Percentiles rank a stretch among this genome's conserved stretches.
These are phyloP conservation scores for Channa argus DNA, from an alignment of 2,113 vertebrate species.

Conservation along the genomic window DNA sequence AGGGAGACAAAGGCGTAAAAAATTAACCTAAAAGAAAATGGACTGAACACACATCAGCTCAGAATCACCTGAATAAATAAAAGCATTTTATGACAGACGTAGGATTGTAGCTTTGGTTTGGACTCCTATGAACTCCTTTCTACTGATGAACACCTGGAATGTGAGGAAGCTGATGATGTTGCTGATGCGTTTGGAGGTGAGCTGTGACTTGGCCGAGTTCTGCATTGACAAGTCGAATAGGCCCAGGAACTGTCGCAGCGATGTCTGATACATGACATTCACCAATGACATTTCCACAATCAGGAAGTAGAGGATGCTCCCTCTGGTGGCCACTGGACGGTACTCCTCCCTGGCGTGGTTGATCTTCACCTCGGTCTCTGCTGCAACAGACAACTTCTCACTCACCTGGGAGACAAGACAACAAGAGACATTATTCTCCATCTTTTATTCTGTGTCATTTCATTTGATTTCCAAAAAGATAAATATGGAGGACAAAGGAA, in stretches of 20 bases:
- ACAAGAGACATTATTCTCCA: too few relatives aligned
- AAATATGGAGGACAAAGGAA: too few relatives aligned
- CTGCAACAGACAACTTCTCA: constrained; percentile 85
- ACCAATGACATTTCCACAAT: constrained; percentile 90
- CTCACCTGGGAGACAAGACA: constrained; percentile 79
- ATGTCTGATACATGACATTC: constrained; percentile 90
- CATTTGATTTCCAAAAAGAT: too few relatives aligned
- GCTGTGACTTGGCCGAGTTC: constrained; percentile 81
- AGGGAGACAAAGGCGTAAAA: not conserved
- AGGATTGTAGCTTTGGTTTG: too few relatives aligned
- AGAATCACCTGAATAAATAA: too few relatives aligned
- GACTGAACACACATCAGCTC: not conserved
- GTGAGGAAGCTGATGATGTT: constrained; percentile 86
- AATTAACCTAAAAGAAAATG: too few relatives aligned
- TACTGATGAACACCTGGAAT: constrained; percentile 72
- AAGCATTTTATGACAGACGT: too few relatives aligned
- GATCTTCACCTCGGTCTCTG: constrained; percentile 88
- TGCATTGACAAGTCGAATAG: constrained; percentile 87
- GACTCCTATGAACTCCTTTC: too few relatives aligned
- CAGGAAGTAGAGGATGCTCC: constrained; percentile 90
- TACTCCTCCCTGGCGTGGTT: constrained; percentile 88
- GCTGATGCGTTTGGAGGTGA: constrained; percentile 85
- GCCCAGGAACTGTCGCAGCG: constrained; percentile 86
- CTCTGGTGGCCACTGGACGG: constrained; percentile 86
- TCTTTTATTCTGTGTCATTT: too few relatives aligned